Evolutionary conservation across 2,113 vertebrate species (phyloP), one percentile per base, ranked within the genome.

Genomic region (Apus apus): DNA sequence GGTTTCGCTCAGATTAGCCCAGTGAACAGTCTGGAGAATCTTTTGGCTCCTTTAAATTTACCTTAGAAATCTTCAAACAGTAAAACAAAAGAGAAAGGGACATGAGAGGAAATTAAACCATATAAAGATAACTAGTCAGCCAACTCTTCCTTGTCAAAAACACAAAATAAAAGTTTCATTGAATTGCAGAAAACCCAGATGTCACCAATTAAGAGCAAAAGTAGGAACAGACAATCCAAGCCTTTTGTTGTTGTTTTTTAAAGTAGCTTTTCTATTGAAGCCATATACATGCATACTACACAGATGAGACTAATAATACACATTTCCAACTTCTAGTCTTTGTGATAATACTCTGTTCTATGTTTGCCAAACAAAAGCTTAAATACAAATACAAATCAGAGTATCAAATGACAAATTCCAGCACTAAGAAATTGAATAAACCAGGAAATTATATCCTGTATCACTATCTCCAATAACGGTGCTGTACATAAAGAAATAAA

Each of bases 131-230:
- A 87, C 73, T 68, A 92, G 53, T 64, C 93, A 84, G 90, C 85
- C 95, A 93, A 96, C 67, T 94, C 89, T 93, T 95, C 90, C 90
- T 93, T 78, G 84, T 96, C 94, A 94, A 54, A 96, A 94, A 76
- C 92, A 95, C 91, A 95, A 96, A 97, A 95, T 94, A 94, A 97
- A 97, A 97, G 87, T 96, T 95, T 93, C 65, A 90, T 90, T 94
- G 61, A 89, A 78, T 89, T 91, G 75, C 68, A 79, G 25, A 54
- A 85, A 90, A 66, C 62, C 81, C 94, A 97, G 86, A 96, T 96
- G 94, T 94, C 78, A 62, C 43, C 81, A 96, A 94, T 96, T 97
- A 97, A 89, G 80, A 89, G 36, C 61, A 89, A 95, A 96, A 90
- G 90, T 76, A 90, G 80, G 79, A 95, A 92, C 86, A 96, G 93